A percentile compares a stretch with the other conserved stretches of the same genome.
phyloP scores from a whole-genome alignment of 2,888 invertebrate genomes.

The Ennomos quercinarius region DNA sequence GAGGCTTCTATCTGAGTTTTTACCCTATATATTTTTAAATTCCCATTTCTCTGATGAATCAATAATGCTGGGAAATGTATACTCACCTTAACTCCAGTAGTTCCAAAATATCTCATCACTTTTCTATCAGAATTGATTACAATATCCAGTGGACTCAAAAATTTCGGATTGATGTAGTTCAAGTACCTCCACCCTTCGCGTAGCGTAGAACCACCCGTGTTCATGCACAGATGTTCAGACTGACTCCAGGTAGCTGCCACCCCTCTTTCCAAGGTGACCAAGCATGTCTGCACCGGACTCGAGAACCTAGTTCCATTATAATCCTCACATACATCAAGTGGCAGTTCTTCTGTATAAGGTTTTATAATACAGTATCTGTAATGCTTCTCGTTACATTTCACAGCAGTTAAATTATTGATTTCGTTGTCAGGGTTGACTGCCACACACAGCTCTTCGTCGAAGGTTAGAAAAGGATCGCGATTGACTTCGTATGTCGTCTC shows the following conservation, averaged over 20 bases:
- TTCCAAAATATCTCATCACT: slow-evolving; percentile 50
- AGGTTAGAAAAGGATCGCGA: slow-evolving; percentile 47
- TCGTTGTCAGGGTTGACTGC: slow-evolving; percentile 55
- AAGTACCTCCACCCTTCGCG: slow-evolving; percentile 76
- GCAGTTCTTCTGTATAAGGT: slow-evolving; percentile 54
- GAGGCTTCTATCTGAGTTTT: no score
- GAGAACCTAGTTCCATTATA: slow-evolving; percentile 55
- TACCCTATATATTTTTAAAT: no score
- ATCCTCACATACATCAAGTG: slow-evolving; percentile 57
- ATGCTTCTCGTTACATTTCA: slow-evolving; percentile 65
- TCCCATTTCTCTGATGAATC: no score
- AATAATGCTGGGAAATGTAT: no score
- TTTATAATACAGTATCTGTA: slow-evolving; percentile 73
- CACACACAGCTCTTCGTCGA: slow-evolving; percentile 67
- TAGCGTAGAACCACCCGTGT: slow-evolving; percentile 61
- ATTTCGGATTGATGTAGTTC: slow-evolving; percentile 55
- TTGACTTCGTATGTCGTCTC: slow-evolving; percentile 56
- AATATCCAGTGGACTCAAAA: slow-evolving; percentile 68
- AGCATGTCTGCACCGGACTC: slow-evolving; percentile 68
- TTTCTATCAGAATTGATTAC: slow-evolving; percentile 51
- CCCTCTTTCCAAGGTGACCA: slow-evolving; percentile 55
- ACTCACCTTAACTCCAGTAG: slow-evolving; percentile 45
- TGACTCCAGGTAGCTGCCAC: slow-evolving; percentile 74
- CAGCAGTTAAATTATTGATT: slow-evolving; percentile 58
- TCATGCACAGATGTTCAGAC: slow-evolving; percentile 45